Evolutionary conservation across 2,113 vertebrate species (phyloP), one percentile per base, ranked within the genome.

Genomic region (Nycticryphes semicollaris): DNA sequence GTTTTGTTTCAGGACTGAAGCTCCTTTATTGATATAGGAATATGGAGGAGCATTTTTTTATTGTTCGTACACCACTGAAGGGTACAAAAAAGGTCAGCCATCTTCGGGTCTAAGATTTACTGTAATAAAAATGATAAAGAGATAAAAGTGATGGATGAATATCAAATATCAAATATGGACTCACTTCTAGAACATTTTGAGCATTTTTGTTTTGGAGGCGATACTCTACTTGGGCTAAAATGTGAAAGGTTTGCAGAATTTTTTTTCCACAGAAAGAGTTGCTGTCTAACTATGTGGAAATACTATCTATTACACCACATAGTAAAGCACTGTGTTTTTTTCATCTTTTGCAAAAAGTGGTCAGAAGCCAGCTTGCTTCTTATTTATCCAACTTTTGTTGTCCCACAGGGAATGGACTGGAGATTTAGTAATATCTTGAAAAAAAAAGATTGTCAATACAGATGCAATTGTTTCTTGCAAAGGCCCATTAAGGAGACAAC

Each of bases 201-300:
- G 31, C n/a, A 41, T 59, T 96, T 90, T 92, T 88, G 28, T 69
- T 93, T 82, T 84, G 53, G 41, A 81, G 7, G 18, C 76, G 68
- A 54, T 60, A 50, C 4, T 77, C 72, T 30, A 47, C 35, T 90
- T 75, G 33, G 41, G 53, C 86, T 92, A 50, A 94, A 94, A 92
- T 91, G 39, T 89, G 79, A 90, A 90, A 88, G 56, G 35, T 14
- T 96, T 93, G 80, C 83, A 84, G 79, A 54, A 54, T 47, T 63
- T 53, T 73, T 79, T 94, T 89, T 89, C 77, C 62, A 43, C 31
- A 54, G 63, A 78, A 78, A 87, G 28, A 6, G 31, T 21, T 90
- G 56, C 83, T 96, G 80, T 79, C 81, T 79, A 20, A 59, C 68
- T 93, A 31, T 92, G 84, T 96, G 91, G 94, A 96, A 97, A 95